Percentiles rank a stretch among this genome's conserved stretches.
phyloP scores from a whole-genome alignment of 2,113 vertebrate species.

The Pelusios castaneus region DNA sequence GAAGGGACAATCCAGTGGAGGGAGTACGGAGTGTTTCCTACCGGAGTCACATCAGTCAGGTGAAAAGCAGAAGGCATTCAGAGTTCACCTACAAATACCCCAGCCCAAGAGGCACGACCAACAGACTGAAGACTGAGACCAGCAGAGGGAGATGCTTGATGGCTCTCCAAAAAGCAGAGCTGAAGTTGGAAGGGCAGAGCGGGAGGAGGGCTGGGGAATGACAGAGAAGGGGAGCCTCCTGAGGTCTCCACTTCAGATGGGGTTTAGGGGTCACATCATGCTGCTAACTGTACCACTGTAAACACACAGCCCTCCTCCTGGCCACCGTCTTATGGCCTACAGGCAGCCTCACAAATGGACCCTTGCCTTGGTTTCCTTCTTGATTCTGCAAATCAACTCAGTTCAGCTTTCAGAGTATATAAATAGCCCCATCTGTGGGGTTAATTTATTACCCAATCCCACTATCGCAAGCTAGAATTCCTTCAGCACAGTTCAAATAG shows the following conservation, averaged over 20 bases:
- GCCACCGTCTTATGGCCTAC: not conserved
- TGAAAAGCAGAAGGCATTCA: not conserved
- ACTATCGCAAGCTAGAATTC: not conserved
- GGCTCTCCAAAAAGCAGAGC: not conserved
- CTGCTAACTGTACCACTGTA: not conserved
- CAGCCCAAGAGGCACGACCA: not conserved
- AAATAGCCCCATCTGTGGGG: not conserved
- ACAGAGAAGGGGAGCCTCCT: not conserved
- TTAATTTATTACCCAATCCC: not conserved
- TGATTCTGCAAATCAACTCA: not conserved
- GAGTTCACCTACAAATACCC: not conserved
- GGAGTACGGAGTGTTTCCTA: not conserved
- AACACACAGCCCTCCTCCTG: not conserved
- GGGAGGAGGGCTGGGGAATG: not conserved
- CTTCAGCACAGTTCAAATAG: not conserved
- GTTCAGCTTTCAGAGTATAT: not conserved
- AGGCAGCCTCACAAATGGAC: not conserved
- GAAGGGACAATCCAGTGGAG: not conserved
- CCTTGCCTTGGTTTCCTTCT: not conserved
- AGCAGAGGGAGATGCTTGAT: not conserved
- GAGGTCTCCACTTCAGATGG: not conserved
- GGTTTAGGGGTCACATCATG: not conserved
- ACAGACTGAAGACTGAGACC: not conserved
- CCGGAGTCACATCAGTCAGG: not conserved
- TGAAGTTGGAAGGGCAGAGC: not conserved